Evolutionary conservation across 2,888 invertebrate genomes (phyloP), one percentile per base, ranked within the genome.

Genomic region (Meta bourneti): DNA sequence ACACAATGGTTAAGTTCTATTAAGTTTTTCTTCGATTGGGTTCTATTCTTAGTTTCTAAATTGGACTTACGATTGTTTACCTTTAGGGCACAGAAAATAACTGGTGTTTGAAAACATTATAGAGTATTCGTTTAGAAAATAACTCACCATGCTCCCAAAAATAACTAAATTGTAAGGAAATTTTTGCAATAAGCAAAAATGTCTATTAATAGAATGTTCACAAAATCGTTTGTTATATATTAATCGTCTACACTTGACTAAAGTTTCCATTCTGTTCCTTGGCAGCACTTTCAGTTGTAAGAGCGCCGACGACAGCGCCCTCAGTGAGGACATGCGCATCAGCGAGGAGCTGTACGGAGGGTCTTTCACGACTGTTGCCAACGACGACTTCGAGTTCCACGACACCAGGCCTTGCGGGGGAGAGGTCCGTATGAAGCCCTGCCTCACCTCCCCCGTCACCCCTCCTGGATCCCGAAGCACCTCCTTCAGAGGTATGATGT

Each of bases 301-400:
- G 74, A 83, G 83, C 20, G 91, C 77, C 13, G 91, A 88, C 51
- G 87, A 88, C 54, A 87, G 88, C 70, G 88, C 83, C n/a, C 79
- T 88, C 70, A 75, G 79, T 34, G 91, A 91, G 19, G 91, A 88
- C 19, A 69, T 88, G 7, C 72, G 83, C 1, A 80, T 85, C 78
- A 80, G 80, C 77, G 91, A 91, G 52, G 92, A 93, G 6, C 72
- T 93, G n/a, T 93, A 93, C 74, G 92, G 89, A 89, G 96, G 95
- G 93, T 96, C 96, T 8, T 96, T 96, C 70, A 96, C 96, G 1
- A 96, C 96, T 0, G 96, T 96, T 93, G 96, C 96, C 51, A 96
- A 96, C 94, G 94, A 94, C 84, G 96, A 96, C 94, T 96, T 96
- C 94, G 96, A 96, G 93, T 96, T 96, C 94, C 96, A 95, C 93